Percentiles rank a stretch among this genome's conserved stretches.
Conservation (phyloP, 2,797 vertebrate species). For the Acomys russatus region DNA sequence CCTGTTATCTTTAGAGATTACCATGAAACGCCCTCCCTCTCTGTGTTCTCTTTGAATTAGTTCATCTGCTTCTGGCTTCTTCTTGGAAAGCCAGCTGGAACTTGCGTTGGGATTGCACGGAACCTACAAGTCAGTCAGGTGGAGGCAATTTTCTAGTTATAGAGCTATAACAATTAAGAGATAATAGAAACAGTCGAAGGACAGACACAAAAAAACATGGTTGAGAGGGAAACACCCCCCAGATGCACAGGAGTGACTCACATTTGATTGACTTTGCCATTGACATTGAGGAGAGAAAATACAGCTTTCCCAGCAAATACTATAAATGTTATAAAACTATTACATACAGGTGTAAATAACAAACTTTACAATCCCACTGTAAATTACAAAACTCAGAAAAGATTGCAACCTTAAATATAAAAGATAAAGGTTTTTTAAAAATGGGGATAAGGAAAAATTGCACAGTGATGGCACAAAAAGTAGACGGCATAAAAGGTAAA, state of each 20-base stretch:
- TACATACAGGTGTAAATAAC: neutral
- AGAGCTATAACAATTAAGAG: neutral
- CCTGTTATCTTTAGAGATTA: neutral
- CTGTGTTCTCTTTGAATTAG: neutral
- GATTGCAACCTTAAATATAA: neutral
- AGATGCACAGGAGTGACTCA: fast-evolving
- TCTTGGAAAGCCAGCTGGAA: neutral
- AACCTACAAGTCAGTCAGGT: neutral
- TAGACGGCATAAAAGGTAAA: neutral
- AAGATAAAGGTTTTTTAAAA: neutral
- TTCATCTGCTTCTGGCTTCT: neutral
- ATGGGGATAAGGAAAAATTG: neutral
- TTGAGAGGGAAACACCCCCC: neutral
- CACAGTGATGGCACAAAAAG: neutral
- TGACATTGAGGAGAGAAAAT: neutral
- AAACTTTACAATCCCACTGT: neutral
- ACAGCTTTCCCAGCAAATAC: neutral
- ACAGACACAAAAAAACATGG: neutral
- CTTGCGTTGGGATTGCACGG: neutral
- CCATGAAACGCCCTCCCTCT: neutral
- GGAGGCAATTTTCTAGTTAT: neutral
- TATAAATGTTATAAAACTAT: neutral
- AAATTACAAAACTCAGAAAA: neutral
- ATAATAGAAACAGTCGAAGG: neutral
- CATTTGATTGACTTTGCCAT: neutral